Evolutionary conservation across 2,113 vertebrate genomes (phyloP).

Genomic region (Apus apus): DNA sequence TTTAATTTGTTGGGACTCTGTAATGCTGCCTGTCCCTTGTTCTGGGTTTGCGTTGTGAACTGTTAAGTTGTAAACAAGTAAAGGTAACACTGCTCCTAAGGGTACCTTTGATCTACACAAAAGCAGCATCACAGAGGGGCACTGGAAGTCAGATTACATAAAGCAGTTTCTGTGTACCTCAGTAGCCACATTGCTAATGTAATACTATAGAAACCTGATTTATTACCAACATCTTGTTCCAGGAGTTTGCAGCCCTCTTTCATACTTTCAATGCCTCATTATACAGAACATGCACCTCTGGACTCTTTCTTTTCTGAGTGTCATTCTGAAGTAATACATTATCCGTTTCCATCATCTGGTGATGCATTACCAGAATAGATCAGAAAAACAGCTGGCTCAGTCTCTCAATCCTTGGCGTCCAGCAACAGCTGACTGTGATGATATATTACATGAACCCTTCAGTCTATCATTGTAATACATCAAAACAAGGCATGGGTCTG

Average conservation of each 20-base stretch:
- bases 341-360: background rate
- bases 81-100: background rate
- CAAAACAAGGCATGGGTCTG: slow-evolving; percentile 68
- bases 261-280: slow-evolving; percentile 9
- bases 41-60: background rate
- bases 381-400: slow-evolving; percentile 71
- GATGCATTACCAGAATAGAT: slow-evolving; percentile 37
- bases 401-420: slow-evolving; percentile 67
- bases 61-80: background rate
- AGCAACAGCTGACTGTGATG: slow-evolving; percentile 67
- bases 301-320: slow-evolving; percentile 49
- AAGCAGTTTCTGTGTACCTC: background rate
- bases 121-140: slow-evolving; percentile 1
- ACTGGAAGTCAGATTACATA: background rate
- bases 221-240: slow-evolving; percentile 12
- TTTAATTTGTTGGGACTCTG: background rate
- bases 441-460: slow-evolving; percentile 58
- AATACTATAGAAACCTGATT: background rate
- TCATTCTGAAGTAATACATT: slow-evolving; percentile 38
- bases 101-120: slow-evolving; percentile 47
- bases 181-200: background rate
- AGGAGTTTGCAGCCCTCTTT: background rate
- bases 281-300: background rate
- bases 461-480: slow-evolving; percentile 73
- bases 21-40: background rate